These are phyloP conservation scores for Sipha maydis DNA, from an alignment of 2,888 invertebrate genomes.

Conservation along the genomic window DNA sequence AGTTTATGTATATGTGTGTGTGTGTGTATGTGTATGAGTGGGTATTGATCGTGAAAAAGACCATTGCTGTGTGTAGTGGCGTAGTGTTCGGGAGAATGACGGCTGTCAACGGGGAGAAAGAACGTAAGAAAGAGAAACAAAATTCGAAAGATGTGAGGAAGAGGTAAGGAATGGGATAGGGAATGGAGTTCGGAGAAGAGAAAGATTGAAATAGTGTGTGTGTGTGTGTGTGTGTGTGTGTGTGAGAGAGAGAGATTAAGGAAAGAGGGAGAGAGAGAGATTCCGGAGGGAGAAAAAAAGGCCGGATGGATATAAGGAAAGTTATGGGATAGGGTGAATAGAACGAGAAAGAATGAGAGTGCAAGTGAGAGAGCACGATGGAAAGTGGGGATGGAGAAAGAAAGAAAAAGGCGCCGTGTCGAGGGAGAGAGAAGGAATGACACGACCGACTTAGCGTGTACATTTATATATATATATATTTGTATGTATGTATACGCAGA, in stretches of 20 bases:
- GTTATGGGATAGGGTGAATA: background rate
- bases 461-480: background rate
- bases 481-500: background rate
- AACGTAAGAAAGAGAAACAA: conserved; percentile 16
- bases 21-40: background rate
- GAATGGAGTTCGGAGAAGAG: background rate
- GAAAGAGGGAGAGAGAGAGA: background rate
- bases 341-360: background rate
- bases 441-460: conserved; percentile 51
- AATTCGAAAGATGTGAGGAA: background rate
- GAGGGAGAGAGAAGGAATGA: conserved; percentile 32
- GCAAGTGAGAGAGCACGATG: too few species aligned
- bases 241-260: background rate
- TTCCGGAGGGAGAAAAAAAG: conserved; percentile 20
- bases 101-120: conserved; percentile 57
- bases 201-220: background rate
- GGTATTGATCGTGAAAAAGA: conserved; percentile 40
- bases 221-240: background rate
- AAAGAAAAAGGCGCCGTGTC: background rate
- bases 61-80: conserved; percentile 10
- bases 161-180: background rate
- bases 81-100: conserved; percentile 57
- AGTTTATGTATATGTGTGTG: background rate
- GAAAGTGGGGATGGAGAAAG: background rate
- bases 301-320: conserved; percentile 9